Percentiles rank a stretch among this genome's conserved stretches.
phyloP scores from a whole-genome alignment of 2,888 invertebrate genomes.

The Ormyrus pomaceus region DNA sequence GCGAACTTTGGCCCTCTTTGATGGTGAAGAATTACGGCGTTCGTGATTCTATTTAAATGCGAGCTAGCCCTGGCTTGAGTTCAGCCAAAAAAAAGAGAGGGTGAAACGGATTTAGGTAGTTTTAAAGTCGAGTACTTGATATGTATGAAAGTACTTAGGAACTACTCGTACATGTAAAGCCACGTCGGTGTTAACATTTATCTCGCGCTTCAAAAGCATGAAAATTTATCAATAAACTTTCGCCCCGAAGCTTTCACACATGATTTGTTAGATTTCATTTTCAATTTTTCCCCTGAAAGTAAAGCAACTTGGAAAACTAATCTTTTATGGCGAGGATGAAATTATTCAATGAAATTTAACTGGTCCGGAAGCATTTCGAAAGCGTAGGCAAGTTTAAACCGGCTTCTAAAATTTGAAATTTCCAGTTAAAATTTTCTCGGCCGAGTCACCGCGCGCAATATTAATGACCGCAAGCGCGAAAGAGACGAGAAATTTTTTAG shows the following conservation, averaged over 20 bases:
- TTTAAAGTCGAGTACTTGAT: constrained; percentile 45
- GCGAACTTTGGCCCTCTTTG: constrained; percentile 46
- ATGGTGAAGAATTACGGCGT: constrained; percentile 38
- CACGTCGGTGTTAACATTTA: constrained; percentile 37
- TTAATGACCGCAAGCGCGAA: constrained; percentile 23
- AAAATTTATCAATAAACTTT: constrained; percentile 72
- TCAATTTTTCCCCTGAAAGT: no score
- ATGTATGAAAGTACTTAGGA: constrained; percentile 51
- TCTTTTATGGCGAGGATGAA: neutral
- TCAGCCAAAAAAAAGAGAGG: constrained; percentile 5
- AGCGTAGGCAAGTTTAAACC: neutral
- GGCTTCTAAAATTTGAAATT: constrained; percentile 12
- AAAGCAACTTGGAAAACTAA: constrained; percentile 45
- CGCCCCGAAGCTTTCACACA: constrained; percentile 64
- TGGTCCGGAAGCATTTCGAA: no score
- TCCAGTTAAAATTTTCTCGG: constrained; percentile 5
- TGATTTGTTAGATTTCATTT: no score
- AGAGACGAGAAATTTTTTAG: constrained; percentile 27
- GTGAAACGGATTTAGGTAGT: constrained; percentile 22
- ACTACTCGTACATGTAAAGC: neutral
- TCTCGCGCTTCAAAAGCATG: constrained; percentile 63
- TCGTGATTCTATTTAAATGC: constrained; percentile 54
- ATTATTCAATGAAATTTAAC: no score
- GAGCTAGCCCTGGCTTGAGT: neutral
- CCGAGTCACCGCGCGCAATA: constrained; percentile 13